Conservation (phyloP, 1,140 invertebrate species). For the Protaetia brevitarsis region DNA sequence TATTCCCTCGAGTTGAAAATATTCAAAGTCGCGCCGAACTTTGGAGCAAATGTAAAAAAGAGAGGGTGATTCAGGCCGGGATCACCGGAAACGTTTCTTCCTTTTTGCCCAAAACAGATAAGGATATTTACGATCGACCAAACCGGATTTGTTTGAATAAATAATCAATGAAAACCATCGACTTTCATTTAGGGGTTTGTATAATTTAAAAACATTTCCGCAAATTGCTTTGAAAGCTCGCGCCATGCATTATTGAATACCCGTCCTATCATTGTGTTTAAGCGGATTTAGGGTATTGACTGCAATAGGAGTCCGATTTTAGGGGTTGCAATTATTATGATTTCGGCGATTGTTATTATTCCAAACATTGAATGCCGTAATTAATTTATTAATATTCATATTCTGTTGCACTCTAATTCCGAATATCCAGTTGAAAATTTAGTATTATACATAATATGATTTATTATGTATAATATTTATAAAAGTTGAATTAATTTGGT, state of each 20-base stretch:
- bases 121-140: conserved; percentile 12
- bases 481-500: too few species aligned
- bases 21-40: neutral
- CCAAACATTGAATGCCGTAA: too few species aligned
- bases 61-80: neutral
- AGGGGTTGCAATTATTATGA: neutral
- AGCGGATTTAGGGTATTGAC: neutral
- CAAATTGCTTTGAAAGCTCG: conserved; percentile 1
- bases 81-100: neutral
- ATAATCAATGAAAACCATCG: conserved; percentile 7
- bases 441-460: too few species aligned
- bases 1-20: neutral
- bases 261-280: neutral
- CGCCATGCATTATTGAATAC: conserved; percentile 13
- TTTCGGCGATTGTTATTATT: neutral
- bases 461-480: too few species aligned
- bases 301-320: neutral
- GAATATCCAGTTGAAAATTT: too few species aligned
- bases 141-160: conserved; percentile 13
- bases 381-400: too few species aligned
- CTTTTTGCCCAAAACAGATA: conserved; percentile 9
- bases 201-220: conserved; percentile 13
- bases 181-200: conserved; percentile 13
- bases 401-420: too few species aligned
- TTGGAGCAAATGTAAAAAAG: neutral